phyloP scores from a whole-genome alignment of 2,797 vertebrate genomes.

The Myripristis jacobus region DNA sequence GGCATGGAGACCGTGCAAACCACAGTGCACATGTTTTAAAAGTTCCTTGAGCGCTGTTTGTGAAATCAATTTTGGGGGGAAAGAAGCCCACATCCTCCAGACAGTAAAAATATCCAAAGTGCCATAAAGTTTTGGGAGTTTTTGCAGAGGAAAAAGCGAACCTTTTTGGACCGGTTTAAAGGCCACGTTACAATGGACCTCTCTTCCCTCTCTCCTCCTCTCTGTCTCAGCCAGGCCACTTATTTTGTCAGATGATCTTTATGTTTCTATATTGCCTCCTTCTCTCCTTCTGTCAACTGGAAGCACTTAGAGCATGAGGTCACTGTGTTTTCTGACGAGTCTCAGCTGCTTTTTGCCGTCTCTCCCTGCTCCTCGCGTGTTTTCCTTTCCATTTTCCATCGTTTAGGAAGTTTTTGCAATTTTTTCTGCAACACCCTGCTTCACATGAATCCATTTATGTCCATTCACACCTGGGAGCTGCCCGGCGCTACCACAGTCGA shows the following conservation, averaged over 20 bases:
- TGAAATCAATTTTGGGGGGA: slow-evolving; percentile 57
- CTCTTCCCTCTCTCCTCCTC: slow-evolving; percentile 23
- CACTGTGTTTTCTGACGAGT: slow-evolving; percentile 43
- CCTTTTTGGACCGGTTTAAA: slow-evolving; percentile 38
- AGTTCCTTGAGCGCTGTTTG: slow-evolving; percentile 49
- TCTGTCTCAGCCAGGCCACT: slow-evolving; percentile 23
- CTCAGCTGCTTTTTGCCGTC: slow-evolving; percentile 59
- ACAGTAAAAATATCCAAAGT: slow-evolving; percentile 41
- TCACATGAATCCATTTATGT: slow-evolving; percentile 20
- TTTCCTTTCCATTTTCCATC: slow-evolving; percentile 28
- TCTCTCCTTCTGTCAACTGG: slow-evolving; percentile 42
- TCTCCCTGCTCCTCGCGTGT: slow-evolving; percentile 12
- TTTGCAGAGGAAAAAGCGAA: slow-evolving; percentile 32
- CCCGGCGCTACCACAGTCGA: slow-evolving; percentile 25
- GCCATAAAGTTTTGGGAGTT: slow-evolving; percentile 57
- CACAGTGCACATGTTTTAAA: slow-evolving; percentile 64
- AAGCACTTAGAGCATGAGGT: slow-evolving; percentile 58
- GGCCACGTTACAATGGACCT: slow-evolving; percentile 60
- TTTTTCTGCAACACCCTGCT: slow-evolving; percentile 12
- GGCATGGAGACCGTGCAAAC: slow-evolving; percentile 25
- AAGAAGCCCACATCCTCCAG: slow-evolving; percentile 34
- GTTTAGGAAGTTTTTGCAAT: slow-evolving; percentile 20
- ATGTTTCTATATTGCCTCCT: slow-evolving; percentile 33
- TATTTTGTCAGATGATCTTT: slow-evolving; percentile 48
- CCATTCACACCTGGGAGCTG: slow-evolving; percentile 58